phyloP scores from a whole-genome alignment of 2,797 vertebrate species.

The Calcarius lapponicus region DNA sequence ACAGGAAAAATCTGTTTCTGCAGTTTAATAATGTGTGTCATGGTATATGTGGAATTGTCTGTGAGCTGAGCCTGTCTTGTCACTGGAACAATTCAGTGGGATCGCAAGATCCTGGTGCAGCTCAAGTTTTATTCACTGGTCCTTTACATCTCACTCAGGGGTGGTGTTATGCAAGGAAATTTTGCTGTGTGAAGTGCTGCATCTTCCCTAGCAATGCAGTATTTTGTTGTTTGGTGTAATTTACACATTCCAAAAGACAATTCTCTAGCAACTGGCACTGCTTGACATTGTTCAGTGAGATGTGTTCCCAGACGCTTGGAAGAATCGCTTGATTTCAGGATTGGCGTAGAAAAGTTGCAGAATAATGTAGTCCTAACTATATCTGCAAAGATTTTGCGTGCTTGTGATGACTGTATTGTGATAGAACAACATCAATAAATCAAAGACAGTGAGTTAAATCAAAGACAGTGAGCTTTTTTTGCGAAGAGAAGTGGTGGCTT shows the following conservation, averaged over 20 bases:
- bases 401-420: not conserved
- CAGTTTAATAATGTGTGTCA: not conserved
- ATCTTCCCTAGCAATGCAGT: not conserved
- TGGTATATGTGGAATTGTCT: not conserved
- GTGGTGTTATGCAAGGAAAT: not conserved
- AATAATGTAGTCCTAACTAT: not conserved
- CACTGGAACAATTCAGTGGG: not conserved
- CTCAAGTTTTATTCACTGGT: not conserved
- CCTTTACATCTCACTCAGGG: not conserved
- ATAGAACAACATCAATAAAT: not conserved
- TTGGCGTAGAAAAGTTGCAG: not conserved
- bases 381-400: not conserved
- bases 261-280: not conserved
- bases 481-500: not conserved
- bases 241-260: not conserved
- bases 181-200: not conserved
- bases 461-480: not conserved
- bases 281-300: not conserved
- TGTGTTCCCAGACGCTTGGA: not conserved
- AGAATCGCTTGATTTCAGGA: not conserved
- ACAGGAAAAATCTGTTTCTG: not conserved
- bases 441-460: not conserved
- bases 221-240: not conserved
- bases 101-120: not conserved
- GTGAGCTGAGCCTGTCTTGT: rapidly evolving